Percentiles rank a stretch among this genome's conserved stretches.
Conservation (phyloP, 2,888 invertebrate genomes). For the Neuroscelio doddi region DNA sequence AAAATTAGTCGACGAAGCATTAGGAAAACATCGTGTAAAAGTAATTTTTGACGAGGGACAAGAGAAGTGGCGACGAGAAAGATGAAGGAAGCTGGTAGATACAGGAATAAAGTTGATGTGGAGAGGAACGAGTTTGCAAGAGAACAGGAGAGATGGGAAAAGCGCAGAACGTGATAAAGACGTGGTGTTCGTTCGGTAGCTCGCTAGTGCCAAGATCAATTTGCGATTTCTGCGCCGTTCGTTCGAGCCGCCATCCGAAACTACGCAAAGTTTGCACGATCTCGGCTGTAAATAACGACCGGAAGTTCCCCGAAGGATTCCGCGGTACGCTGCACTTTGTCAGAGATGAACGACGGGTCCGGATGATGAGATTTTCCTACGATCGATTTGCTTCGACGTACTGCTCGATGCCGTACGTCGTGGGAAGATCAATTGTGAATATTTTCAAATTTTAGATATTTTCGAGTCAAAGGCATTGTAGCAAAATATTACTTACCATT, state of each 20-base stretch:
- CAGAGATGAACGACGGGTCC: constrained; percentile 60
- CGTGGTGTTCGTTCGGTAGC: constrained; percentile 46
- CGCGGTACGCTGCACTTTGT: constrained; percentile 60
- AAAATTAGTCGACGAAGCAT: too few relatives aligned
- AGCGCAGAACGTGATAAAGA: constrained; percentile 50
- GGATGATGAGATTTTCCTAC: constrained; percentile 46
- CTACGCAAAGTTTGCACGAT: constrained; percentile 61
- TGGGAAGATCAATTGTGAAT: background rate
- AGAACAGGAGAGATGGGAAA: constrained; percentile 26
- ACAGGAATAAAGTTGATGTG: constrained; percentile 28
- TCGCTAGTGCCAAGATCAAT: constrained; percentile 60
- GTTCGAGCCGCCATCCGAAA: constrained; percentile 52
- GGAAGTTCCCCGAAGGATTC: constrained; percentile 65
- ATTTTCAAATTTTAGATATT: too few relatives aligned
- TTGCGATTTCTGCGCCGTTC: constrained; percentile 61
- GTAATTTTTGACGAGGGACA: too few relatives aligned
- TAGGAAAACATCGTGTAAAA: too few relatives aligned
- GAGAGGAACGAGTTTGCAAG: constrained; percentile 18
- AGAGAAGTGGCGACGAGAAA: background rate
- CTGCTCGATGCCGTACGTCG: constrained; percentile 12
- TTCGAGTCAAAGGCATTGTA: too few relatives aligned
- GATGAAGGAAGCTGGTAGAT: constrained; percentile 19
- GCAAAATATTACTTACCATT: too few relatives aligned
- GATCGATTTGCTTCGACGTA: constrained; percentile 45
- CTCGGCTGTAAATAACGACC: constrained; percentile 66